A percentile compares a stretch with the other conserved stretches of the same genome.
Evolutionary conservation across 1,140 invertebrate genomes (phyloP).

Genomic region (Zaprionus kolodkinae): DNA sequence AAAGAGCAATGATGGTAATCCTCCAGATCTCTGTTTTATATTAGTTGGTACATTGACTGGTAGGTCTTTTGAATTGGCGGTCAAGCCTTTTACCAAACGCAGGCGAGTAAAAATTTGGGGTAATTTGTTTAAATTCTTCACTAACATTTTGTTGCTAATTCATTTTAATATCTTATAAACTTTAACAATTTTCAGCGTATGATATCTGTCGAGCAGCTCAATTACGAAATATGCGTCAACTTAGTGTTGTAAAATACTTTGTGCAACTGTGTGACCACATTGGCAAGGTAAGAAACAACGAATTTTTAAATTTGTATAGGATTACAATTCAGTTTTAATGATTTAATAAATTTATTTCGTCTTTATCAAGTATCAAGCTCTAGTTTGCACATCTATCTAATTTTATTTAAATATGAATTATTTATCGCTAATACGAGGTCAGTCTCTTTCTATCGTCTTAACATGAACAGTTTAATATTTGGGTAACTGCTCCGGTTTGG

Average conservation of each 20-base stretch:
- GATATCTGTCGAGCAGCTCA: conserved; percentile 14
- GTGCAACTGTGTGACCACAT: conserved; percentile 5
- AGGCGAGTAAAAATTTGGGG: conserved; percentile 42
- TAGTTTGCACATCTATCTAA: too few species aligned
- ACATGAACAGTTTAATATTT: too few species aligned
- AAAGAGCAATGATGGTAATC: conserved; percentile 20
- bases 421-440: too few species aligned
- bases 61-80: conserved; percentile 30
- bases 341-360: too few species aligned
- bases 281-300: background rate
- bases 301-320: background rate
- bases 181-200: conserved; percentile 14
- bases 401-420: too few species aligned
- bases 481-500: background rate
- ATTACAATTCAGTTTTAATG: too few species aligned
- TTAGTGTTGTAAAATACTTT: conserved; percentile 52
- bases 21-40: background rate
- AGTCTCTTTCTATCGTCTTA: too few species aligned
- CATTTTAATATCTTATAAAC: conserved; percentile 45
- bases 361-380: too few species aligned
- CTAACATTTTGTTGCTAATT: conserved; percentile 57
- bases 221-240: conserved; percentile 65
- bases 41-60: background rate
- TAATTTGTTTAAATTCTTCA: conserved; percentile 58
- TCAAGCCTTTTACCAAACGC: conserved; percentile 10